phyloP scores from a whole-genome alignment of 2,113 vertebrate species.

The Hiodon alosoides region DNA sequence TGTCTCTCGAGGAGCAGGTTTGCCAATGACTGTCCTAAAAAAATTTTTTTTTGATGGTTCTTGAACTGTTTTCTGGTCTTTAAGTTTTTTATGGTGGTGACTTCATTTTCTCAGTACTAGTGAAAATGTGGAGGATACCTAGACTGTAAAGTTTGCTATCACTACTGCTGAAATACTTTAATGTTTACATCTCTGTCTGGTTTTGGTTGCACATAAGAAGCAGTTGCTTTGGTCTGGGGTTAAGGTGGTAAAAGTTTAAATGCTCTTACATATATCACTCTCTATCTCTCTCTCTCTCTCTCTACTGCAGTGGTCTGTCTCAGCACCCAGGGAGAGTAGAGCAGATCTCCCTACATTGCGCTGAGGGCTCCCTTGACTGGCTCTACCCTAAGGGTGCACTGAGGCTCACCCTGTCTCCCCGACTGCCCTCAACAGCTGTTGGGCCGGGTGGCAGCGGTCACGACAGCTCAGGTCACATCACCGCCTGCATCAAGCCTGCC shows the following conservation, averaged over 20 bases:
- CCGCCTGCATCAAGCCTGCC: slow-evolving; percentile 74
- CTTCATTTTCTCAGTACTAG: no score
- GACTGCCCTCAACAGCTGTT: slow-evolving; percentile 57
- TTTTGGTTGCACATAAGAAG: no score
- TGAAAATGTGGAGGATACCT: no score
- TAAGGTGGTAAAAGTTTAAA: no score
- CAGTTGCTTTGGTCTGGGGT: no score
- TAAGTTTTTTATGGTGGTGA: background rate
- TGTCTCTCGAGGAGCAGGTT: no score
- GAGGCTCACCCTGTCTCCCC: slow-evolving; percentile 74
- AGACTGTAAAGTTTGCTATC: no score
- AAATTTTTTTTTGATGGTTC: slow-evolving; percentile 11
- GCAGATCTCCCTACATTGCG: slow-evolving; percentile 80
- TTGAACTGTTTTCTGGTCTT: background rate
- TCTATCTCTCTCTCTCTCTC: background rate
- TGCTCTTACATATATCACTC: background rate
- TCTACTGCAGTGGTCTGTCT: slow-evolving; percentile 71
- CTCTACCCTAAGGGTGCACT: slow-evolving; percentile 83
- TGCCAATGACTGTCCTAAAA: no score
- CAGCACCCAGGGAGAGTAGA: slow-evolving; percentile 81
- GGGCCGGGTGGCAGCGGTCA: slow-evolving; percentile 40
- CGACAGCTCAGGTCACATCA: slow-evolving; percentile 53
- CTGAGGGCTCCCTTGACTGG: slow-evolving; percentile 81
- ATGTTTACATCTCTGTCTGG: no score
- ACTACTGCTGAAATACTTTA: no score